A percentile compares a stretch with the other conserved stretches of the same genome.
Evolutionary conservation across 2,113 vertebrate genomes (phyloP).

Genomic region (Ellobius talpinus): DNA sequence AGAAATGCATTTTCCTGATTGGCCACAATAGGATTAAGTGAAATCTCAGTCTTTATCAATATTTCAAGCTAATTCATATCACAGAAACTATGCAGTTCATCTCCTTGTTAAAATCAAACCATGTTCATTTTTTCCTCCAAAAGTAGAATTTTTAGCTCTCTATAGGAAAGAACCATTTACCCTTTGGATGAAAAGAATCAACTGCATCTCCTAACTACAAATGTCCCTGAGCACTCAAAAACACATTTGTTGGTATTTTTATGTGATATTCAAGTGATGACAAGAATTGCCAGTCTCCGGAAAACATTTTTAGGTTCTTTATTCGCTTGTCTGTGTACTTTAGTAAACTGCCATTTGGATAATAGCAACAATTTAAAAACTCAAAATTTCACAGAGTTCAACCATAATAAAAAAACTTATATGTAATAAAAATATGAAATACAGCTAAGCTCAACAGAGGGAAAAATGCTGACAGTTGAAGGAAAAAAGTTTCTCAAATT

Average conservation of each 20-base stretch:
- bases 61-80: background rate
- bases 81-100: background rate
- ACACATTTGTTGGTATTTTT: background rate
- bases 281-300: background rate
- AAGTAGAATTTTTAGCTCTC: background rate
- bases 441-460: constrained; percentile 20
- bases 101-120: background rate
- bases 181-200: background rate
- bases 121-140: background rate
- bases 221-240: background rate
- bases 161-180: background rate
- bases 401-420: constrained; percentile 18
- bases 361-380: constrained; percentile 14
- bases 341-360: constrained; percentile 26
- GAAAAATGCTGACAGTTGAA: background rate
- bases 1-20: background rate
- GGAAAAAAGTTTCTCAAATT: background rate
- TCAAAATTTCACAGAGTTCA: constrained; percentile 21
- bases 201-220: background rate
- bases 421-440: constrained; percentile 12
- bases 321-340: background rate
- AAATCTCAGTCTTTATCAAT: background rate
- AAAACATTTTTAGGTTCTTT: background rate
- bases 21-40: background rate
- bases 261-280: too few species aligned